These are phyloP conservation scores for Microctenopoma stevenorrisi DNA, from an alignment of 2,797 vertebrate species.

Conservation along the genomic window DNA sequence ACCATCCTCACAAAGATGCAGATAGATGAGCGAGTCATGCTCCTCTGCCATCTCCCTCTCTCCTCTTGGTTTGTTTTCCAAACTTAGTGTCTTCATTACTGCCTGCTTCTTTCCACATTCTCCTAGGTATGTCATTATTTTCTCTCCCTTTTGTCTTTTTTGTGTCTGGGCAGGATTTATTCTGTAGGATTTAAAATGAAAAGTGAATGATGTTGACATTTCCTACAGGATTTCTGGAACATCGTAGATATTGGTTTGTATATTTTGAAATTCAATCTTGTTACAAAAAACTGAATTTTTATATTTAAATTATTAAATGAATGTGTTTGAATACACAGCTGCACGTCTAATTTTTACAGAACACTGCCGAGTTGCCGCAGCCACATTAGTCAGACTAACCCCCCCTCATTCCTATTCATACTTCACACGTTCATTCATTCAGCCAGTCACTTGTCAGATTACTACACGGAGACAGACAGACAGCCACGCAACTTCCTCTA, in stretches of 20 bases:
- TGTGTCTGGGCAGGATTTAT: slow-evolving; percentile 23
- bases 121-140: slow-evolving; percentile 22
- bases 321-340: too few species aligned
- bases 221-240: slow-evolving; percentile 8
- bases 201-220: slow-evolving; percentile 6
- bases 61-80: slow-evolving; percentile 38
- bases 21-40: slow-evolving; percentile 41
- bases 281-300: too few species aligned
- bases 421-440: slow-evolving; percentile 29
- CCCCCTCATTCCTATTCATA: slow-evolving; percentile 1
- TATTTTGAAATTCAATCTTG: too few species aligned
- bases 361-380: slow-evolving; percentile 14
- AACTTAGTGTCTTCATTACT: slow-evolving; percentile 39
- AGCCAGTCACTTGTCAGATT: slow-evolving; percentile 26
- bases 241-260: not conserved
- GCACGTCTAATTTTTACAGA: not conserved
- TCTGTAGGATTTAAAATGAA: slow-evolving; percentile 40
- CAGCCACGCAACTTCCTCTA: slow-evolving; percentile 31
- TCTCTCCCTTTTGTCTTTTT: slow-evolving; percentile 16
- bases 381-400: slow-evolving; percentile 37
- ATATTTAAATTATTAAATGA: slow-evolving; percentile 1
- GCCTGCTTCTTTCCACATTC: slow-evolving; percentile 15
- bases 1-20: slow-evolving; percentile 25
- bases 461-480: slow-evolving; percentile 23
- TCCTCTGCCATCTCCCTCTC: slow-evolving; percentile 14